Evolutionary conservation across 2,113 vertebrate species (phyloP).

Genomic region (Pitta sordida): DNA sequence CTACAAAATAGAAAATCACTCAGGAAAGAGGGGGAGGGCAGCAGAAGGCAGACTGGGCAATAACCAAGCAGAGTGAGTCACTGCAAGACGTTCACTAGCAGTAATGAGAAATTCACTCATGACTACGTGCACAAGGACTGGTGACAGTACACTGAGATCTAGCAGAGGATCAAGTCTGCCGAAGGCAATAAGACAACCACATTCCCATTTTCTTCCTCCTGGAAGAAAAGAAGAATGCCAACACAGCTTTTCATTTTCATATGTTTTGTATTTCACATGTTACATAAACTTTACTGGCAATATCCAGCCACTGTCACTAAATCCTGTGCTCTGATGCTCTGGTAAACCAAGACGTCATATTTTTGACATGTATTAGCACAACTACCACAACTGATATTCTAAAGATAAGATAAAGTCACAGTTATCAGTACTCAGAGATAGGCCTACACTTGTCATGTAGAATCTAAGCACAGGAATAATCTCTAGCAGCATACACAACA

Average conservation of each 20-base stretch:
- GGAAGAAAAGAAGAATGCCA: neutral
- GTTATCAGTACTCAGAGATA: neutral
- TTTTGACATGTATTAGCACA: neutral
- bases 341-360: fast-evolving
- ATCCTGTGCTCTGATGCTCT: fast-evolving
- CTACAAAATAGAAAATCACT: neutral
- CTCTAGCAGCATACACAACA: neutral
- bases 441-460: neutral
- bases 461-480: neutral
- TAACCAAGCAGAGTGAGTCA: constrained; percentile 42
- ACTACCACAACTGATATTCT: neutral
- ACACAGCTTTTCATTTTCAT: neutral
- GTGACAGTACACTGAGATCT: constrained; percentile 19
- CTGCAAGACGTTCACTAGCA: neutral
- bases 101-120: constrained; percentile 11
- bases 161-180: neutral
- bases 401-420: neutral
- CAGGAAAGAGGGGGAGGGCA: constrained; percentile 35
- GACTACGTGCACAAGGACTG: neutral
- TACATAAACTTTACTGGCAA: neutral
- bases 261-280: neutral
- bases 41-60: constrained; percentile 48
- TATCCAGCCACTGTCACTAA: neutral
- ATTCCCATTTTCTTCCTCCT: neutral
- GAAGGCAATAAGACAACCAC: neutral